Conservation (phyloP, 2,113 vertebrate genomes). For the Tachuris rubrigastra region DNA sequence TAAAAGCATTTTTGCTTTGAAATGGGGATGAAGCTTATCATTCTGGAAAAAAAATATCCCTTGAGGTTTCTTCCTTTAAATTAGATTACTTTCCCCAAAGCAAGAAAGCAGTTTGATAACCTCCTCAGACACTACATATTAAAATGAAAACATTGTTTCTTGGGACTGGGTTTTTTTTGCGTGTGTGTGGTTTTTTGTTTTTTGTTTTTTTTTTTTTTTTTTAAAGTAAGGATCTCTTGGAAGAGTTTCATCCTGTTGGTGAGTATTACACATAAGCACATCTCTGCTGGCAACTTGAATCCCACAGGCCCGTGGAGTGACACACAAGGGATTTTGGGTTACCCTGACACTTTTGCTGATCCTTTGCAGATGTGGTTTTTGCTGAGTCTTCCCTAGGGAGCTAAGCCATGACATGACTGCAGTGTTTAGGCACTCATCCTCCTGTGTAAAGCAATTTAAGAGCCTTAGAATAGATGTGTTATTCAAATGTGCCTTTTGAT, state of each 20-base stretch:
- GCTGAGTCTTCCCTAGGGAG: not conserved
- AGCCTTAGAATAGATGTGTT: not conserved
- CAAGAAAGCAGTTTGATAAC: not conserved
- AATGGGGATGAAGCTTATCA: not conserved
- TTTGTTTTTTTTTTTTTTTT: too few species aligned
- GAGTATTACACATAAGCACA: not conserved
- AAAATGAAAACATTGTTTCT: not conserved
- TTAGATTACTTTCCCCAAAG: not conserved
- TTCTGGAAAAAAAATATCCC: not conserved
- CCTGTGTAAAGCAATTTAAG: not conserved
- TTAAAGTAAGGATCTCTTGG: not conserved
- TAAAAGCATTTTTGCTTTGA: not conserved
- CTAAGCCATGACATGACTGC: not conserved
- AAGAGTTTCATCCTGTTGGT: not conserved
- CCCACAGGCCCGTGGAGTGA: accelerated
- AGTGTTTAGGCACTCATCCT: not conserved
- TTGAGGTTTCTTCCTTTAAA: not conserved
- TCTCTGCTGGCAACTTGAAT: not conserved
- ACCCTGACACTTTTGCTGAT: not conserved
- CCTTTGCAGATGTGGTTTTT: not conserved
- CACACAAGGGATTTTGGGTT: not conserved
- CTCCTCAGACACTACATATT: not conserved
- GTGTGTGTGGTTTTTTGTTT: too few species aligned
- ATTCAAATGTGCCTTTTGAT: not conserved
- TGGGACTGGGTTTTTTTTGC: not conserved